Percentiles rank a stretch among this genome's conserved stretches.
Conservation (phyloP, 2,888 invertebrate species). For the Caenorhabditis plicata region DNA sequence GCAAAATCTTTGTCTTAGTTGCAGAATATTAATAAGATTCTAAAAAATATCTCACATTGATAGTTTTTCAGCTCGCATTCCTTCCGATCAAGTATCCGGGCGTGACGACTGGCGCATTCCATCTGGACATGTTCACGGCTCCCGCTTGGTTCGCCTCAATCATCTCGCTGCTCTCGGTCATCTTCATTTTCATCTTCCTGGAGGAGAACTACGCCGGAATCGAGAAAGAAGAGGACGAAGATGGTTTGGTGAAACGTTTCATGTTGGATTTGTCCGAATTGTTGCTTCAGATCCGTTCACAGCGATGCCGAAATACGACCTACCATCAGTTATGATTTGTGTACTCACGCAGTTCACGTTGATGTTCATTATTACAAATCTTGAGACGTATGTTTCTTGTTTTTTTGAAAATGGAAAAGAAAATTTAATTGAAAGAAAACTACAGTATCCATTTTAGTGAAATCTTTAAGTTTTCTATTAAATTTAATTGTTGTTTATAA, state of each 20-base stretch:
- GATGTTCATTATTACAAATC: constrained; percentile 49
- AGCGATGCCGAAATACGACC: constrained; percentile 42
- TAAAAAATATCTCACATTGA: neutral
- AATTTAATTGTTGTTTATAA: too few species aligned
- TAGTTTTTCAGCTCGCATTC: constrained; percentile 45
- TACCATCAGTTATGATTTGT: constrained; percentile 37
- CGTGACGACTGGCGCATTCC: constrained; percentile 9
- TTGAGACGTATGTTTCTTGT: constrained; percentile 36
- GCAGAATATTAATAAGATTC: too few species aligned
- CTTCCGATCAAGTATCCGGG: constrained; percentile 51
- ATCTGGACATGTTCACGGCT: constrained; percentile 53
- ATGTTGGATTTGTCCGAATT: neutral
- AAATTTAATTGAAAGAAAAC: too few species aligned
- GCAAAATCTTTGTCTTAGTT: too few species aligned
- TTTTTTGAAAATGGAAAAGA: too few species aligned
- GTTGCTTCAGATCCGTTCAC: constrained; percentile 35
- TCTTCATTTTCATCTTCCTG: constrained; percentile 41
- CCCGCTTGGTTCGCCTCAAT: constrained; percentile 50
- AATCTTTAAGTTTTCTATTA: too few species aligned
- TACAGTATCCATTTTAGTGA: too few species aligned
- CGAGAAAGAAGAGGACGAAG: constrained; percentile 25
- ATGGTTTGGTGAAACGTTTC: constrained; percentile 8
- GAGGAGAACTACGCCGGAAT: constrained; percentile 42
- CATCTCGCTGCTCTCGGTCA: constrained; percentile 38
- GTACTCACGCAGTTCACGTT: constrained; percentile 44